Evolutionary conservation across 2,113 vertebrate genomes (phyloP).

Genomic region (Microcebus jonahi): DNA sequence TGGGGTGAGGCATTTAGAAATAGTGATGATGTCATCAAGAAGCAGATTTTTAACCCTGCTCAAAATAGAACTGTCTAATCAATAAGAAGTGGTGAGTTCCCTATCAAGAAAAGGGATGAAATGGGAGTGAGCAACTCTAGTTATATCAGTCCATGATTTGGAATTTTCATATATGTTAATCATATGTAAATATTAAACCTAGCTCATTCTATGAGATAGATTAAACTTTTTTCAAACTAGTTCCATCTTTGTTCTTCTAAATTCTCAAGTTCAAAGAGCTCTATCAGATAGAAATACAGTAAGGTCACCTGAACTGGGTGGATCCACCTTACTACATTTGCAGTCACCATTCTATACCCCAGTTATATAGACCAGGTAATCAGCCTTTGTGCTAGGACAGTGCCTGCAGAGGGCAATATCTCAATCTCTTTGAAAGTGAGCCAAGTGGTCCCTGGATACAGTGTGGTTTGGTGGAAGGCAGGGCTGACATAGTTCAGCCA

Average conservation of each 20-base stretch:
- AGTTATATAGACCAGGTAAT: background rate
- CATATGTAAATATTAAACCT: background rate
- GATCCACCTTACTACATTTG: background rate
- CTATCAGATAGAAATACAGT: background rate
- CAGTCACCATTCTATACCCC: background rate
- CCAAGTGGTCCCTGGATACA: background rate
- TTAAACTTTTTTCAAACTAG: background rate
- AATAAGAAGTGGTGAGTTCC: background rate
- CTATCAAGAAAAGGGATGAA: background rate
- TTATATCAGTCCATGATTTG: background rate
- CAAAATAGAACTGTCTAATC: background rate
- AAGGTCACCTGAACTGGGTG: background rate
- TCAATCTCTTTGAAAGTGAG: background rate
- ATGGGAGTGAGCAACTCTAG: background rate
- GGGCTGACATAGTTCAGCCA: background rate
- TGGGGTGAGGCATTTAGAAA: background rate
- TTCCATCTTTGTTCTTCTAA: constrained; percentile 12
- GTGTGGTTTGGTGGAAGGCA: background rate
- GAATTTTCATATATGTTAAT: constrained; percentile 25
- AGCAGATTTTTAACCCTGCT: background rate
- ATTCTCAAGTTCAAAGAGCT: background rate
- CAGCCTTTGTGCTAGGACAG: background rate
- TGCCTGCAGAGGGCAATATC: background rate
- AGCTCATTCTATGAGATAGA: background rate
- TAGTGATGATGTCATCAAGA: background rate